Base-by-base conservation (phyloP, 2,888 invertebrate species). In the Steromphala cineraria region DNA sequence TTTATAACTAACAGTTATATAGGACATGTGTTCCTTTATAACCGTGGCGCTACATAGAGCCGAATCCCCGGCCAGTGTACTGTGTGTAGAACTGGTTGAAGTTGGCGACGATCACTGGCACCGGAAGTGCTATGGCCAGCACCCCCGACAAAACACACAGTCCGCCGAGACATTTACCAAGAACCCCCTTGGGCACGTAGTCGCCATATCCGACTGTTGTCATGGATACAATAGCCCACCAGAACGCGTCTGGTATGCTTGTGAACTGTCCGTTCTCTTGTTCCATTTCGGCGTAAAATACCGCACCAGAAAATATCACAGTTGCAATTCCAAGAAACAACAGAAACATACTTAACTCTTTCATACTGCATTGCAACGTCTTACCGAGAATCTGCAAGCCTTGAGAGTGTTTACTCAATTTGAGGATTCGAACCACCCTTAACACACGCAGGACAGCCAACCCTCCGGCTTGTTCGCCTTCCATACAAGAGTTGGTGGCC, bases 71-170 rank as follows among this genome's bases (percentile, higher is more conserved):
- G 55, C 90, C 89, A n/a, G 90, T 92, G 75, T 92, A 92, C 67
- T 93, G 93, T 1, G 92, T 90, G 83, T 94, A 94, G 86, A 93
- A 94, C 83, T 92, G 93, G 83, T 94, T 94, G 90, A 94, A 94
- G 88, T 94, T 94, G 78, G 94, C 93, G 7, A 94, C 94, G 77
- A 94, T 93, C 67, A 94, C 93, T 0, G 94, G 94, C 19, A 94
- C 94, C 10, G 94, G 94, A 31, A 94, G 92, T 8, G 94, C 94
- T 28, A 94, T 90, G 17, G 94, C 93, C 53, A 94, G 90, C 7
- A 94, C 93, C n/a, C 94, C 94, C 53, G 93, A 92, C 62, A 94
- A 84, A n/a, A 94, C 93, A 78, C 94, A 94, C 84, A 92, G 84
- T 13, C 92, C 86, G 3, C 94, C 94, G n/a, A 94, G 92, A 19